Conservation (phyloP, 2,888 invertebrate genomes). For the Aphidoletes aphidimyza region DNA sequence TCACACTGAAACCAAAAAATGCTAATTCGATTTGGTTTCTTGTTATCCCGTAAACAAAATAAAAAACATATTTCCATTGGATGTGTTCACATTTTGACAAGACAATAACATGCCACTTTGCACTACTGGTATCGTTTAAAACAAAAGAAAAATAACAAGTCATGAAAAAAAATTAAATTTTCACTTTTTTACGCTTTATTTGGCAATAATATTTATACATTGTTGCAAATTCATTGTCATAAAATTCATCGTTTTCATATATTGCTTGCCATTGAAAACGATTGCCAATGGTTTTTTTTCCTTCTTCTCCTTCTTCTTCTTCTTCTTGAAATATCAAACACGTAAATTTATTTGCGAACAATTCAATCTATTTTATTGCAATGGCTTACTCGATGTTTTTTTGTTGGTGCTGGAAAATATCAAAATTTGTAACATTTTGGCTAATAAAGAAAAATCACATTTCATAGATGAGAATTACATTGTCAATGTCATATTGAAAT, state of each 20-base stretch:
- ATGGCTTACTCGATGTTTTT: neutral
- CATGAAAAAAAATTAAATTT: neutral
- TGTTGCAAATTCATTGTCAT: neutral
- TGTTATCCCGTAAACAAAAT: neutral
- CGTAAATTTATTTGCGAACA: neutral
- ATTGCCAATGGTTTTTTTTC: neutral
- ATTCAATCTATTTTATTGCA: constrained; percentile 27
- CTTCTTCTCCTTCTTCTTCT: neutral
- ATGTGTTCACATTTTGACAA: neutral
- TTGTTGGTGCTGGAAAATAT: no score
- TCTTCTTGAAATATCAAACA: no score
- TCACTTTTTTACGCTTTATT: constrained; percentile 11
- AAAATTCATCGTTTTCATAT: neutral
- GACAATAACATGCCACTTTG: neutral
- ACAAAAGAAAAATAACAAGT: neutral
- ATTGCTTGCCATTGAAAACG: neutral
- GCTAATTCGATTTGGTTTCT: constrained; percentile 35
- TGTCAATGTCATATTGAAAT: neutral
- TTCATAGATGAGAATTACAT: no score
- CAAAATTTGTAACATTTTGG: neutral
- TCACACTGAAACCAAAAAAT: constrained; percentile 28
- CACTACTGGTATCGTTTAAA: neutral
- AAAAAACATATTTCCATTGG: constrained; percentile 3
- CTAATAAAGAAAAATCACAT: no score
- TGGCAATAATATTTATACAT: constrained; percentile 24